These are phyloP conservation scores for Bujurquina vittata DNA, from an alignment of 2,113 vertebrate species.

Conservation along the genomic window DNA sequence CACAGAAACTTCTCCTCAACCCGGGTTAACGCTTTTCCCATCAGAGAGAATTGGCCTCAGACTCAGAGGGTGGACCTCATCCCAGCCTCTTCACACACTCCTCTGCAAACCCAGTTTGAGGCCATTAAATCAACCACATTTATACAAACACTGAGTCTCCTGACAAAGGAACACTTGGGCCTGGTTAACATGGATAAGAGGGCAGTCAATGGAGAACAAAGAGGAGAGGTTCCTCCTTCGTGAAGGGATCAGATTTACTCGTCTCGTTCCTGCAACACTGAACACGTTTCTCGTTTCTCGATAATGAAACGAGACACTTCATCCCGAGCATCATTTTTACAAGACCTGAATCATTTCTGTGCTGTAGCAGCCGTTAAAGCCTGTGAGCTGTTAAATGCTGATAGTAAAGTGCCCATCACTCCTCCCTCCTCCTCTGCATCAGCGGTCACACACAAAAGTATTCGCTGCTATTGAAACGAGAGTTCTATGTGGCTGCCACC, in stretches of 20 bases:
- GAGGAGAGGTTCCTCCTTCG: background rate
- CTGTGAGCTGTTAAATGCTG: background rate
- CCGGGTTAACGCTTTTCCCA: background rate
- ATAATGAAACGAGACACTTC: background rate
- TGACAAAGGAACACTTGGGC: background rate
- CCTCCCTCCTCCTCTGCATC: background rate
- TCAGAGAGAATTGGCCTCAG: background rate
- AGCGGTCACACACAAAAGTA: background rate
- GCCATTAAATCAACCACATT: background rate
- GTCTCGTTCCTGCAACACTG: background rate
- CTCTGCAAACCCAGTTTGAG: too few species aligned
- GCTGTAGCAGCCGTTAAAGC: background rate
- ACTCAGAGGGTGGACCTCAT: background rate
- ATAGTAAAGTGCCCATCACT: slow-evolving; percentile 3
- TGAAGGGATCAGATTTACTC: background rate
- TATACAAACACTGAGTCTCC: background rate
- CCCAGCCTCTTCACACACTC: background rate
- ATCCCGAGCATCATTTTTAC: background rate
- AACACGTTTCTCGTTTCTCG: background rate
- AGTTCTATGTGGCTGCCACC: slow-evolving; percentile 5
- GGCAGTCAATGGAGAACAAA: background rate
- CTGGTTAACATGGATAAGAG: background rate
- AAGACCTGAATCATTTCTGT: background rate
- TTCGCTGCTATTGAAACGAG: background rate
- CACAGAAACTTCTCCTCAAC: background rate